A percentile compares a stretch with the other conserved stretches of the same genome.
These are phyloP conservation scores for Bombus consobrinus DNA, from an alignment of 1,140 invertebrate genomes.

Conservation along the genomic window DNA sequence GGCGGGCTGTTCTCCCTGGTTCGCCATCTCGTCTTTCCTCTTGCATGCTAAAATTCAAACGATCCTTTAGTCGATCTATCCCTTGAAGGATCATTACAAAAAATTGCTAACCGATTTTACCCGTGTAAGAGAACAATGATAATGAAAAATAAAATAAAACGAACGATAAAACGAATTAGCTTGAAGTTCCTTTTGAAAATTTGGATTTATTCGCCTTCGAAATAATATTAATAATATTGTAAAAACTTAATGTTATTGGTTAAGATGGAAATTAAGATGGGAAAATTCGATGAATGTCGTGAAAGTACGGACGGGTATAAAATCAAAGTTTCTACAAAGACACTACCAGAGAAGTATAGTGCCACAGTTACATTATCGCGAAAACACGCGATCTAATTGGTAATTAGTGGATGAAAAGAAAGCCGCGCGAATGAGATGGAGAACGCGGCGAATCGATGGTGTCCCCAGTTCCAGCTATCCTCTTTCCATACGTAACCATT, in stretches of 20 bases:
- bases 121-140: neutral
- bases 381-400: slow-evolving; percentile 33
- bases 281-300: neutral
- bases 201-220: neutral
- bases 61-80: slow-evolving; percentile 38
- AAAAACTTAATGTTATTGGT: neutral
- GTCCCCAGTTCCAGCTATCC: neutral
- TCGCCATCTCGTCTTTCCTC: slow-evolving; percentile 97
- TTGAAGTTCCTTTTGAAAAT: neutral
- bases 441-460: neutral
- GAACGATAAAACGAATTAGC: neutral
- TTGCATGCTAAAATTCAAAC: slow-evolving; percentile 91
- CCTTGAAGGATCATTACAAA: neutral
- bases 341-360: neutral
- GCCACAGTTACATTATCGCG: neutral
- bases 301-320: neutral
- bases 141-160: neutral
- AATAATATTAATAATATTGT: too few species aligned
- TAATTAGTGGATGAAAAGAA: slow-evolving; percentile 23
- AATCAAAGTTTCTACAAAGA: neutral
- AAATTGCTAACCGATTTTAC: neutral
- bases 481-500: slow-evolving; percentile 2
- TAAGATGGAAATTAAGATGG: neutral
- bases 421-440: neutral
- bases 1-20: slow-evolving; percentile 90